Evolutionary conservation across 2,797 vertebrate species (phyloP), one percentile per base, ranked within the genome.

Genomic region (Rhabdomys pumilio): DNA sequence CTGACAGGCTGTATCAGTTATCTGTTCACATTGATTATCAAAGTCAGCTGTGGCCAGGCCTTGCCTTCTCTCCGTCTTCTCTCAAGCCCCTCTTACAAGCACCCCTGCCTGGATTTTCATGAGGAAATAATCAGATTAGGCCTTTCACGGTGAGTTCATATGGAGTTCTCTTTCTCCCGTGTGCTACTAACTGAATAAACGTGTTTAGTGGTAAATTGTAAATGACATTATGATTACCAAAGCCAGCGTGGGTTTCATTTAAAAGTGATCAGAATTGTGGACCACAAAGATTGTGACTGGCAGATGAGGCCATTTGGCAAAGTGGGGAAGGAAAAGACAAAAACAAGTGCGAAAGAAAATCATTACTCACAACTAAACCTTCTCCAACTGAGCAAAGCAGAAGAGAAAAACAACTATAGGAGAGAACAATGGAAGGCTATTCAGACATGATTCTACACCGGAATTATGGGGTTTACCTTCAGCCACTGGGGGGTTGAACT

Each of bases 121-220:
- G 98, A 99, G 98, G 98, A 99, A 99, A 98, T 99, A 99, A 99
- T 99, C 98, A 98, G 98, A 99, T 99, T 99, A 99, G 97, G 97
- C 98, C 97, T 98, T 99, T 98, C 98, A 98, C 98, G 95, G 98
- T 96, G 98, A 99, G 99, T 99, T 99, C 99, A 99, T 98, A 98
- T 98, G 98, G 98, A 99, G 99, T 99, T 99, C 98, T 98, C 98
- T 98, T 98, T 98, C 98, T 98, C 98, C 98, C 94, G 97, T 98
- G 98, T 98, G 99, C 98, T 98, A 98, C 99, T 99, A 99, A 99
- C 98, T 95, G 98, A 98, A 99, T 99, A 98, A 99, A 99, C 57
- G 98, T 99, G 99, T 98, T 99, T 99, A 98, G 98, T 98, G 98
- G 98, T 98, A 99, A 98, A 99, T 99, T 99, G 98, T 98, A 98